These are phyloP conservation scores for Oxyruncus cristatus DNA, from an alignment of 2,113 vertebrate genomes.

Conservation along the genomic window DNA sequence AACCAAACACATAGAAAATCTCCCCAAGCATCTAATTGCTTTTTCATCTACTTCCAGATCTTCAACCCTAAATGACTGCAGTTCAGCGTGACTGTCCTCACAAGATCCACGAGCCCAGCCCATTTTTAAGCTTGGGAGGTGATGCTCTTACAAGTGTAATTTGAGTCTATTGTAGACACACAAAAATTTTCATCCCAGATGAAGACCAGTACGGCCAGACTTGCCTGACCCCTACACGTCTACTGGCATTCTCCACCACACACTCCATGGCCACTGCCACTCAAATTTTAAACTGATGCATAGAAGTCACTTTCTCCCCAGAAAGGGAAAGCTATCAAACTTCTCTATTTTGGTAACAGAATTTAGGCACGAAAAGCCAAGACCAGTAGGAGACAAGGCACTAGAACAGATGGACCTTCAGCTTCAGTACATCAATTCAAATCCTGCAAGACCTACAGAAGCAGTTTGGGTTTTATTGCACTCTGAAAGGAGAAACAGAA, in stretches of 20 bases:
- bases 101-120: not conserved
- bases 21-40: not conserved
- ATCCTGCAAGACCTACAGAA: not conserved
- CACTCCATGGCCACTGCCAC: not conserved
- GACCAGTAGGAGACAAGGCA: not conserved
- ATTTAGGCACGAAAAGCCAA: not conserved
- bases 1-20: not conserved
- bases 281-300: not conserved
- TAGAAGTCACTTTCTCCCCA: not conserved
- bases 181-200: not conserved
- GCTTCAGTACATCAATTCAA: not conserved
- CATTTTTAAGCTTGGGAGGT: not conserved
- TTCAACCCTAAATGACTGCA: fast-evolving
- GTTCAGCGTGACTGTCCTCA: not conserved
- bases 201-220: not conserved
- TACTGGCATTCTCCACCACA: not conserved
- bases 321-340: not conserved
- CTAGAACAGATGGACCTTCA: conserved; percentile 33
- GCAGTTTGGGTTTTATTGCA: not conserved
- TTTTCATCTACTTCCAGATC: not conserved
- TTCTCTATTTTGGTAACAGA: not conserved
- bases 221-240: fast-evolving
- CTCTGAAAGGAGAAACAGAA: not conserved
- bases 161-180: not conserved
- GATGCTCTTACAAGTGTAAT: not conserved